These are phyloP conservation scores for Paramisgurnus dabryanus DNA, from an alignment of 2,113 vertebrate genomes.

Conservation along the genomic window DNA sequence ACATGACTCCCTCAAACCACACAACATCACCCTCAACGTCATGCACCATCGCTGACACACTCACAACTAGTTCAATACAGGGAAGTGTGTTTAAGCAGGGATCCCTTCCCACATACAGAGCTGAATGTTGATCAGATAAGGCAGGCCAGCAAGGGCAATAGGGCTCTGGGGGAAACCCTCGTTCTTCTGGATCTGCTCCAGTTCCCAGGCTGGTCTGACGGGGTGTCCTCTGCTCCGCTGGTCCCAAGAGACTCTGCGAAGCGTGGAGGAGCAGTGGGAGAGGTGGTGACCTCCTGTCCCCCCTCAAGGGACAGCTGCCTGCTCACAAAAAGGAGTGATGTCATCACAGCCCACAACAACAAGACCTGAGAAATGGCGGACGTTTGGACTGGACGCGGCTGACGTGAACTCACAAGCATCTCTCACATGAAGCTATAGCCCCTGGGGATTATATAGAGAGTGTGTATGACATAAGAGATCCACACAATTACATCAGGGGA, in stretches of 20 bases:
- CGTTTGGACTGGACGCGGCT: background rate
- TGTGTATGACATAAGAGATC: background rate
- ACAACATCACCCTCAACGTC: conserved; percentile 13
- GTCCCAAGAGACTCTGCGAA: conserved; percentile 62
- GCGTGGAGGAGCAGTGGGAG: conserved; percentile 68
- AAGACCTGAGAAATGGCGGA: conserved; percentile 54
- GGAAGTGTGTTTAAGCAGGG: conserved; percentile 11
- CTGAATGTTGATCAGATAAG: background rate
- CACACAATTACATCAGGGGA: background rate
- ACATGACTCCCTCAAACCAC: conserved; percentile 24
- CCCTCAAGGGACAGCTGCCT: conserved; percentile 61
- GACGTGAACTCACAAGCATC: conserved; percentile 18
- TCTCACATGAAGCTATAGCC: conserved; percentile 8
- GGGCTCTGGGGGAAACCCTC: conserved; percentile 54
- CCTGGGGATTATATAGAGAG: conserved; percentile 5
- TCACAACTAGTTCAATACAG: background rate
- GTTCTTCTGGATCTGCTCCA: conserved; percentile 60
- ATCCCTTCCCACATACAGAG: conserved; percentile 23
- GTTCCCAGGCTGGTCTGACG: conserved; percentile 70
- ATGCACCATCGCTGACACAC: conserved; percentile 16
- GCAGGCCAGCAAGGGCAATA: background rate
- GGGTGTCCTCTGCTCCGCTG: conserved; percentile 11
- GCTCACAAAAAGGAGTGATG: conserved; percentile 68
- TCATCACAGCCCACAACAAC: conserved; percentile 62
- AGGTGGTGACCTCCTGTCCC: conserved; percentile 66